Evolutionary conservation across 2,888 invertebrate genomes (phyloP).

Genomic region (Eupithecia vulgata): DNA sequence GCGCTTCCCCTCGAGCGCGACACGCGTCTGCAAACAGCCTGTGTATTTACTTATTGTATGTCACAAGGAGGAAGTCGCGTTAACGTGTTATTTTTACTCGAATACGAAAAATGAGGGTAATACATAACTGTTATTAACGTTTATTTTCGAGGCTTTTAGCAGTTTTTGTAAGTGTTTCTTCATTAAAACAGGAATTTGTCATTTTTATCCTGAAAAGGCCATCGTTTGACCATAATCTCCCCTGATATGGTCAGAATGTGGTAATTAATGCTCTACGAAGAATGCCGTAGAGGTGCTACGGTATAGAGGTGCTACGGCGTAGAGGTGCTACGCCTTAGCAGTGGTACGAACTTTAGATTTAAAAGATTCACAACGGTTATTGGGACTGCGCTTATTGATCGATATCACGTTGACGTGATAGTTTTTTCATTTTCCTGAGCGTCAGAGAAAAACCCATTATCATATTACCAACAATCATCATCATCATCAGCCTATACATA

Average conservation of each 20-base stretch:
- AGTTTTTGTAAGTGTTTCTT: not conserved
- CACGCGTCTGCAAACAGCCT: not conserved
- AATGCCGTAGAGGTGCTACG: slow-evolving; percentile 30
- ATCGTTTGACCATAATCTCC: not conserved
- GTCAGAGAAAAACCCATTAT: not conserved
- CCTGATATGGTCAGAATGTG: not conserved
- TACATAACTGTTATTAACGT: not conserved
- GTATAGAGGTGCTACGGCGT: slow-evolving; percentile 34
- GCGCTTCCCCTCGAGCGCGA: not conserved
- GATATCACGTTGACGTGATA: not conserved
- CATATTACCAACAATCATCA: not conserved
- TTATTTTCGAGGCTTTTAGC: not conserved
- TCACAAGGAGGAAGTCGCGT: not conserved
- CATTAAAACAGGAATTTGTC: no score
- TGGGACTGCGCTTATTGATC: not conserved
- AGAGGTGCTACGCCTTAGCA: slow-evolving; percentile 22
- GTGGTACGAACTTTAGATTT: slow-evolving; percentile 9
- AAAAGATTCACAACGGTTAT: not conserved
- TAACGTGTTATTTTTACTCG: not conserved
- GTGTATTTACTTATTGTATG: not conserved
- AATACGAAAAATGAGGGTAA: not conserved
- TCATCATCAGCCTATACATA: no score
- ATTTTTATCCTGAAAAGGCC: no score
- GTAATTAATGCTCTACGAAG: slow-evolving; percentile 1
- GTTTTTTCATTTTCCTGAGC: not conserved